A percentile compares a stretch with the other conserved stretches of the same genome.
Conservation (phyloP, 2,113 vertebrate genomes). For the Ammodytes dubius region DNA sequence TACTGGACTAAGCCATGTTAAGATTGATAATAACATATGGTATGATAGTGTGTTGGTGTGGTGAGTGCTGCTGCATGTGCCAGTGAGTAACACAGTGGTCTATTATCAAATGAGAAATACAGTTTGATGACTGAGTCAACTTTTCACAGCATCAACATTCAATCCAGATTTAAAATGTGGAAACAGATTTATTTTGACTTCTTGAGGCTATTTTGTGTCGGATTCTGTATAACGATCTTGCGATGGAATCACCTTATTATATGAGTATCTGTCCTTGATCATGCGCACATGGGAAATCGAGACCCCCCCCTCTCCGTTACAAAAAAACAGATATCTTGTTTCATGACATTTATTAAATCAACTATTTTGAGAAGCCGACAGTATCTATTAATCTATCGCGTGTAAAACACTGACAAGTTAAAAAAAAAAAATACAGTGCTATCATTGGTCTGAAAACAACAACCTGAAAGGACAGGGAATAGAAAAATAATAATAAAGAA, state of each 20-base stretch:
- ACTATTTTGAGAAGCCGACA: not conserved
- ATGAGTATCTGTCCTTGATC: no score
- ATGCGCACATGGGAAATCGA: no score
- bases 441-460: not conserved
- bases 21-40: constrained; percentile 21
- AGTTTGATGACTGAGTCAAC: no score
- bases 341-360: not conserved
- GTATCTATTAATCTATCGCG: not conserved
- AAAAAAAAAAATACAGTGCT: not conserved
- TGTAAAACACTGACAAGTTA: not conserved
- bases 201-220: no score
- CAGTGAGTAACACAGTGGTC: not conserved
- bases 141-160: no score
- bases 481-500: not conserved
- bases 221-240: no score
- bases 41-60: not conserved
- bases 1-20: constrained; percentile 11
- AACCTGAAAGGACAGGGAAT: not conserved
- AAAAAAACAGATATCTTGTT: not conserved
- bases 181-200: no score
- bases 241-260: no score
- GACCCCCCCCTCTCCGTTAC: no score
- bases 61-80: not conserved
- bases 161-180: no score
- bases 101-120: no score